These are phyloP conservation scores for Medauroidea extradentata DNA, from an alignment of 1,140 invertebrate species.

Conservation along the genomic window DNA sequence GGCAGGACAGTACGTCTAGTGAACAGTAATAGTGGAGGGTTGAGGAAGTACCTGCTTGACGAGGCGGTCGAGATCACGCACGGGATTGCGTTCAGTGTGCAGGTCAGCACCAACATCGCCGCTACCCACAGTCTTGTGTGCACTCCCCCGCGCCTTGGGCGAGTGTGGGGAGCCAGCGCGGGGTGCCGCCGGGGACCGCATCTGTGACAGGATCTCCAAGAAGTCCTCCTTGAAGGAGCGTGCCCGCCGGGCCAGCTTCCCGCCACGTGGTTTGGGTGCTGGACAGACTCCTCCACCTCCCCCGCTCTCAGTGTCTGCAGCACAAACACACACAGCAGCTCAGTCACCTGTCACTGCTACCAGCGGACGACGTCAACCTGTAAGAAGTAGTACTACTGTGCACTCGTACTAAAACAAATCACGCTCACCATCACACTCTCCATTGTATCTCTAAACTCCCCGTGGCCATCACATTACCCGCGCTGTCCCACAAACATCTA, in stretches of 20 bases:
- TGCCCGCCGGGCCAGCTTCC: conserved; percentile 75
- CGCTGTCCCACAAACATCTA: too few species aligned
- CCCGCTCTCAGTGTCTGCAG: conserved; percentile 9
- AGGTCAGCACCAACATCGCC: conserved; percentile 15
- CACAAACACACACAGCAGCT: not conserved
- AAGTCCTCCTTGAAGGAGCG: conserved; percentile 89
- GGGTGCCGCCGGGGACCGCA: conserved; percentile 61
- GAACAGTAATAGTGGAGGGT: too few species aligned
- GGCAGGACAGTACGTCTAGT: conserved; percentile 40
- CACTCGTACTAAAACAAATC: too few species aligned
- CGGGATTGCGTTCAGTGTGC: conserved; percentile 43
- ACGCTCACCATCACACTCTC: too few species aligned
- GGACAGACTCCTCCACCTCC: too few species aligned
- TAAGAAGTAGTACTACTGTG: too few species aligned
- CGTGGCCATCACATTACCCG: too few species aligned
- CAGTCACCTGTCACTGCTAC: not conserved
- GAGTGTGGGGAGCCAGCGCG: conserved; percentile 42
- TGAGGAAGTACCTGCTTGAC: conserved; percentile 58
- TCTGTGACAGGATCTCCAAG: conserved; percentile 80
- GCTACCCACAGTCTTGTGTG: conserved; percentile 3
- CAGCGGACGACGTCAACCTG: too few species aligned
- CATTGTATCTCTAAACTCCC: too few species aligned
- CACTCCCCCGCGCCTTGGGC: conserved; percentile 38
- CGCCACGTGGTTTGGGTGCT: conserved; percentile 47
- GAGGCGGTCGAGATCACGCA: conserved; percentile 56